These are phyloP conservation scores for Aplodontia rufa DNA, from an alignment of 2,113 vertebrate genomes.

Conservation along the genomic window DNA sequence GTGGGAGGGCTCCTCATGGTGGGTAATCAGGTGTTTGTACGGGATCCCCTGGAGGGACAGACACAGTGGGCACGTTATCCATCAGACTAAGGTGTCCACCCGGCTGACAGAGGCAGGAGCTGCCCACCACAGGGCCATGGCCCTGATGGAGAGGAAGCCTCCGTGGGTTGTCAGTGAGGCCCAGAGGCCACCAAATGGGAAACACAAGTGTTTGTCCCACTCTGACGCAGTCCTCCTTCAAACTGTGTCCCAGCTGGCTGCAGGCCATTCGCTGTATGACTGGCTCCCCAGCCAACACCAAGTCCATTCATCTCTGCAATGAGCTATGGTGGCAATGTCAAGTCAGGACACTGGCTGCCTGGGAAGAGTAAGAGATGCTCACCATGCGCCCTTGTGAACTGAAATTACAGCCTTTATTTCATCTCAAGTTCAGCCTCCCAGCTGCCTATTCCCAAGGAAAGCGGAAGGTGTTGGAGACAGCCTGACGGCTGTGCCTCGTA, in stretches of 20 bases:
- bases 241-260: not conserved
- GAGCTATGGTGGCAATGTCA: not conserved
- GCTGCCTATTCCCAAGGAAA: not conserved
- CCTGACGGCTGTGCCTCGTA: not conserved
- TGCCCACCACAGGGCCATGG: rapidly evolving
- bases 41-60: constrained; percentile 86
- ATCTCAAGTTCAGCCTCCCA: not conserved
- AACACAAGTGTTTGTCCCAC: not conserved
- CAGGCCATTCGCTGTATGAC: not conserved
- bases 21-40: constrained; percentile 81
- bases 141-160: too few species aligned
- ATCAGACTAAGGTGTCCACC: not conserved
- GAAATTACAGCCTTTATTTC: not conserved
- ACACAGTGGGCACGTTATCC: not conserved
- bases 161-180: not conserved
- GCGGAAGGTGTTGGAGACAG: rapidly evolving
- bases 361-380: not conserved
- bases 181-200: not conserved
- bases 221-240: rapidly evolving
- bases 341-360: not conserved
- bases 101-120: not conserved
- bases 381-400: rapidly evolving
- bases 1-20: constrained; percentile 77
- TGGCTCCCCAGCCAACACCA: not conserved
- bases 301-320: not conserved